Conservation (phyloP, 2,888 invertebrate genomes). For the Caenorhabditis drosophilae region DNA sequence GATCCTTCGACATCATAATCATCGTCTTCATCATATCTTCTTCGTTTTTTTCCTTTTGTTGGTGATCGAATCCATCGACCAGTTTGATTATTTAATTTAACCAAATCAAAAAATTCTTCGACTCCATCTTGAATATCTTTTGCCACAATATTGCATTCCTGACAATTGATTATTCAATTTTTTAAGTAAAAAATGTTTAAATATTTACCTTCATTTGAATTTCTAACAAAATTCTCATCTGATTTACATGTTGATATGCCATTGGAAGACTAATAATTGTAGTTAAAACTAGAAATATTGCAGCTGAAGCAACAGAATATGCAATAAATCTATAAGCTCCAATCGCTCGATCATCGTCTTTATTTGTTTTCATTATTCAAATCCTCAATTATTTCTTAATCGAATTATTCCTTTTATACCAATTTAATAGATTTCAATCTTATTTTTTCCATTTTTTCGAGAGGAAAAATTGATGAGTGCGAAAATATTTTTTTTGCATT, state of each 20-base stretch:
- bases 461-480: too few relatives aligned
- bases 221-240: conserved; percentile 18
- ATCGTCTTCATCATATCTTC: conserved; percentile 23
- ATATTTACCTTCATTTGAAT: conserved; percentile 22
- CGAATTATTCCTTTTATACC: too few relatives aligned
- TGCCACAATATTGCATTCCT: conserved; percentile 35
- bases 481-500: too few relatives aligned
- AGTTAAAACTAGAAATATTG: conserved; percentile 18
- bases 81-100: too few relatives aligned
- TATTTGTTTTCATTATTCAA: too few relatives aligned
- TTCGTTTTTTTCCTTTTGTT: conserved; percentile 27
- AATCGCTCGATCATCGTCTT: too few relatives aligned
- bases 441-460: too few relatives aligned
- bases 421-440: too few relatives aligned
- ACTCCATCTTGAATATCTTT: conserved; percentile 32
- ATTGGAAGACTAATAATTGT: conserved; percentile 37
- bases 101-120: conserved; percentile 13
- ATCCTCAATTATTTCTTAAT: too few relatives aligned
- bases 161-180: neutral
- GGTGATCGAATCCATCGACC: too few relatives aligned
- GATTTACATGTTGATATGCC: conserved; percentile 34
- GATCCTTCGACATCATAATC: neutral
- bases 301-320: conserved; percentile 28
- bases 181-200: neutral
- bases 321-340: conserved; percentile 28